Evolutionary conservation across 1,140 invertebrate species (phyloP), one percentile per base, ranked within the genome.

Genomic region (Nephila pilipes): DNA sequence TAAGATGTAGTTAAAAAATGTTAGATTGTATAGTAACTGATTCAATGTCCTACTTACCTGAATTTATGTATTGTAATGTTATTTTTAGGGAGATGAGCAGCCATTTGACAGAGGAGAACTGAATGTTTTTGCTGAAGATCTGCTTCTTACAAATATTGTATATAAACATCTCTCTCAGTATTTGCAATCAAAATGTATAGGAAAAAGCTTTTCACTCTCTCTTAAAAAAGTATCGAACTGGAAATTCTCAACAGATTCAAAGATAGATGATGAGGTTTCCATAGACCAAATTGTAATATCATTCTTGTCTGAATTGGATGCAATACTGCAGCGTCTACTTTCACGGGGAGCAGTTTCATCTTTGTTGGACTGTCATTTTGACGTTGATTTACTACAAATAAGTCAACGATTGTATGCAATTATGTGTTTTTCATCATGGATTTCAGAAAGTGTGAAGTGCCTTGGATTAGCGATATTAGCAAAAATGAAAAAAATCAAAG

Each of bases 21-120:
- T 46, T 46, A 10, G 46, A 10, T 8, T 46, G 6, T 46, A 46
- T 0, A 1, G 4, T 46, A 6, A 46, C 46, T 46, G 46, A 46
- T 46, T 46, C 0, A 46, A 6, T 38, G 6, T 38, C 38, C 6
- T 38, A 38, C 6, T 38, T 38, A 3, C 46, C 46, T 46, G 12
- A 46, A 46, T 46, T 10, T 46, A 10, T 2, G 6, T 10, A 0
- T 46, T 46, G 46, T 46, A 46, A 46, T 46, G 6, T 89, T 93
- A 75, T 94, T 46, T 94, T 22, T 92, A 96, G 95, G 94, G 95
- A 16, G 95, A 95, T 79, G 95, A 95, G 87, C 95, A 96, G 54
- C 94, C 96, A 85, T 96, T 96, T 95, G 96, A 96, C 90, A 96
- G 95, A 94, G 95, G 96, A 85, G 96, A 96, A 94, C 95, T 96